These are phyloP conservation scores for Peromyscus nudipes DNA, from an alignment of 2,797 vertebrate species.

Conservation along the genomic window DNA sequence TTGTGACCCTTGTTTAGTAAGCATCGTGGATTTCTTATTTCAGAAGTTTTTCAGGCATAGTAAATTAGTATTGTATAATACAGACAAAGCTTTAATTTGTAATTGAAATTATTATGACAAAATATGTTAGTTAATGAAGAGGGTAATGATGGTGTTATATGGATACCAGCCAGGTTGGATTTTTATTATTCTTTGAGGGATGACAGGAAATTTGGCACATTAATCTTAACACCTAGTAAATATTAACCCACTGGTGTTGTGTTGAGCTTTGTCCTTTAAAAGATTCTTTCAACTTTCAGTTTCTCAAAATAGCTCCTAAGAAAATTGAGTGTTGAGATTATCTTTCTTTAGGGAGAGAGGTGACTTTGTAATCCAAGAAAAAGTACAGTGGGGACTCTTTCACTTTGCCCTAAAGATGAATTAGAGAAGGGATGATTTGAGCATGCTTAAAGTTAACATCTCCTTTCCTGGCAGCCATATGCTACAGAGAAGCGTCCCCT, in stretches of 20 bases:
- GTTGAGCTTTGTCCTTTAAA: background rate
- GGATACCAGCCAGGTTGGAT: background rate
- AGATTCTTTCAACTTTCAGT: background rate
- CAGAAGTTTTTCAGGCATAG: background rate
- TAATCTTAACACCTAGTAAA: background rate
- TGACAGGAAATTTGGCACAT: background rate
- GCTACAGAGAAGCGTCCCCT: background rate
- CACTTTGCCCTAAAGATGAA: background rate
- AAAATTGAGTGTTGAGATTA: background rate
- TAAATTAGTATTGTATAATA: background rate
- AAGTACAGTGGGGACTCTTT: background rate
- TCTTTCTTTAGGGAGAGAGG: background rate
- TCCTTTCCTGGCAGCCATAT: background rate
- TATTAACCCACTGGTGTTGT: background rate
- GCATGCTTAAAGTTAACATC: background rate
- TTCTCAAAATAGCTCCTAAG: background rate
- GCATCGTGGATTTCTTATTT: background rate
- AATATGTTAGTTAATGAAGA: background rate
- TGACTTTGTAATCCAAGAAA: background rate
- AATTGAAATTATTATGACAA: background rate
- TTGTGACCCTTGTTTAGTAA: background rate
- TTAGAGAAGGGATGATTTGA: background rate
- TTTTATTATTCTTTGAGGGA: slow-evolving; percentile 30
- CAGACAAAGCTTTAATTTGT: background rate
- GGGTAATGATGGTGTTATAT: background rate